A percentile compares a stretch with the other conserved stretches of the same genome.
Evolutionary conservation across 2,888 invertebrate genomes (phyloP).

Genomic region (Charanyca ferruginea): DNA sequence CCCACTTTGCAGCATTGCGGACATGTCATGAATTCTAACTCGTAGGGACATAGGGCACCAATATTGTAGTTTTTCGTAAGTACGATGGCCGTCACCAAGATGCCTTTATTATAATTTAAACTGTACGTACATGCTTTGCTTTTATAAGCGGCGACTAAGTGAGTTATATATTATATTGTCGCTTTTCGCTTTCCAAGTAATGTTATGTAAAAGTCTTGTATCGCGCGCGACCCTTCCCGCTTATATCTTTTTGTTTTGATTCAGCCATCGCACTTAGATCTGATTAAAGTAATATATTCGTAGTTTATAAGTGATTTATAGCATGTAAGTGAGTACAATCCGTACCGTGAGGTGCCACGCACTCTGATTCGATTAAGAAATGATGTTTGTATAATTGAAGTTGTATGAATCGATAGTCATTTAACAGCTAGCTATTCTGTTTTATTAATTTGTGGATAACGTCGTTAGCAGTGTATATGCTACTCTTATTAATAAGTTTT

Average conservation of each 20-base stretch:
- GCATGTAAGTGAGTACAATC: background rate
- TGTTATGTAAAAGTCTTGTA: slow-evolving; percentile 1
- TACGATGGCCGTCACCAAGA: slow-evolving; percentile 44
- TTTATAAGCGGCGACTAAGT: slow-evolving; percentile 28
- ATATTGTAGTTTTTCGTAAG: slow-evolving; percentile 39
- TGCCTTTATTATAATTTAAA: slow-evolving; percentile 47
- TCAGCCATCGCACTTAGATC: slow-evolving; percentile 17
- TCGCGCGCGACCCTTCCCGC: background rate
- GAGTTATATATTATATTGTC: slow-evolving; percentile 14
- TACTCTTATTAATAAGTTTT: no score
- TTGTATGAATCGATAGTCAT: no score
- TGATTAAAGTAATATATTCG: background rate
- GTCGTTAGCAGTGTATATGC: no score
- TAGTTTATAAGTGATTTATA: background rate
- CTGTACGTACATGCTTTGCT: slow-evolving; percentile 27
- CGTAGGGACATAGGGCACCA: slow-evolving; percentile 9
- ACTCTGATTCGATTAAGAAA: no score
- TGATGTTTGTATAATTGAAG: no score
- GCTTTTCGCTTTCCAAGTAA: slow-evolving; percentile 22
- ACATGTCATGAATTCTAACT: background rate
- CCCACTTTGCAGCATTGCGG: background rate
- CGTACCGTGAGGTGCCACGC: no score
- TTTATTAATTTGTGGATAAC: no score
- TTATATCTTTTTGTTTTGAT: background rate
- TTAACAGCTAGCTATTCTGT: no score